Evolutionary conservation across 1,140 invertebrate genomes (phyloP).

Genomic region (Procambarus clarkii): DNA sequence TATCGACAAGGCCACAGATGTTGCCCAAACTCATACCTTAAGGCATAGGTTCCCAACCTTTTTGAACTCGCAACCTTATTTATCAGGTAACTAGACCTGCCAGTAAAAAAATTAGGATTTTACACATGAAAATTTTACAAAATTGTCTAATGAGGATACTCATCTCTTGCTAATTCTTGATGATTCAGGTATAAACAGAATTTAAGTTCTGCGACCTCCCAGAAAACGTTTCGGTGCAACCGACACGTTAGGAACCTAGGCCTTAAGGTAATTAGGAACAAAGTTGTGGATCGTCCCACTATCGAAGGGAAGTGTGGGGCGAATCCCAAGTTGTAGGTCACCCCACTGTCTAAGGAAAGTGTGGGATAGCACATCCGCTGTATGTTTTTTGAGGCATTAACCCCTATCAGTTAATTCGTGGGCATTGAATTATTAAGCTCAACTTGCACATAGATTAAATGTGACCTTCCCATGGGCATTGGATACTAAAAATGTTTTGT

Average conservation of each 20-base stretch:
- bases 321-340: neutral
- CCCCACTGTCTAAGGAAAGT: neutral
- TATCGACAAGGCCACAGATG: neutral
- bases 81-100: too few relatives aligned
- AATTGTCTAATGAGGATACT: too few relatives aligned
- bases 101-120: too few relatives aligned
- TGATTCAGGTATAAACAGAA: too few relatives aligned
- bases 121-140: too few relatives aligned
- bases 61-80: too few relatives aligned
- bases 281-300: neutral
- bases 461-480: constrained; percentile 30
- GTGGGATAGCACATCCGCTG: neutral
- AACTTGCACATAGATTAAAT: neutral
- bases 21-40: neutral
- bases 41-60: too few relatives aligned
- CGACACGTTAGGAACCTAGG: too few relatives aligned
- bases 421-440: constrained; percentile 16
- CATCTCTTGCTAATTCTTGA: neutral
- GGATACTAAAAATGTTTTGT: constrained; percentile 16
- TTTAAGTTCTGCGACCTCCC: too few relatives aligned
- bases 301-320: neutral
- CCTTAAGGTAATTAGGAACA: too few relatives aligned
- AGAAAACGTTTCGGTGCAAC: too few relatives aligned
- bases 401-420: neutral
- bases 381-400: constrained; percentile 19